Evolutionary conservation across 1,140 invertebrate genomes (phyloP).

Genomic region (Pseudomyrmex flavicornis): DNA sequence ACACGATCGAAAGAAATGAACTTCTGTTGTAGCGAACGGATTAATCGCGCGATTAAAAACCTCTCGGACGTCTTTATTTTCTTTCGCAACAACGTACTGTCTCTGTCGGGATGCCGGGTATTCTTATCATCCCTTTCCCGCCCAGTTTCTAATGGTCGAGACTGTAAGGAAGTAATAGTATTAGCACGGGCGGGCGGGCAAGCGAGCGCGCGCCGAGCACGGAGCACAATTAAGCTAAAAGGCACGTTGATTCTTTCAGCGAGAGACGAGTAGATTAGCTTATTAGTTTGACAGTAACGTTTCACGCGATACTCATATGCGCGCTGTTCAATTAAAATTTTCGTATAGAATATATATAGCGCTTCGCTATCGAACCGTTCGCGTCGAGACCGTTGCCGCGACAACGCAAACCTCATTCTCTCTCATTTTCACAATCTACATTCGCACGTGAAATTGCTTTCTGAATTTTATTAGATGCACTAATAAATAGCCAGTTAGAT

Average conservation of each 20-base stretch:
- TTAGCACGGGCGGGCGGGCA: slow-evolving; percentile 55
- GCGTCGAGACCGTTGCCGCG: slow-evolving; percentile 1
- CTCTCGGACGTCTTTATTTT: slow-evolving; percentile 24
- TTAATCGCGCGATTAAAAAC: slow-evolving; percentile 3
- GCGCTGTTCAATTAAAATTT: slow-evolving; percentile 51
- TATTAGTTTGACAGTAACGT: slow-evolving; percentile 51
- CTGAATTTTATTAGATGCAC: slow-evolving; percentile 23
- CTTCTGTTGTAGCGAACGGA: background rate
- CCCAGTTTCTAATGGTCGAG: slow-evolving; percentile 60
- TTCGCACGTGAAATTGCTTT: slow-evolving; percentile 42
- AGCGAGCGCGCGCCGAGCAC: slow-evolving; percentile 5
- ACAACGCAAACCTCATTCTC: slow-evolving; percentile 21
- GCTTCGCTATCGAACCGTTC: slow-evolving; percentile 16
- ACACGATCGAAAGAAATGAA: slow-evolving; percentile 17
- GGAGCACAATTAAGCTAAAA: slow-evolving; percentile 74
- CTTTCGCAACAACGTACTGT: slow-evolving; percentile 9
- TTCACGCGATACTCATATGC: slow-evolving; percentile 39
- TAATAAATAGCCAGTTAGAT: slow-evolving; percentile 21
- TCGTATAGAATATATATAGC: slow-evolving; percentile 16
- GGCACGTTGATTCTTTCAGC: slow-evolving; percentile 70
- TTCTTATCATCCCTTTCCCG: slow-evolving; percentile 31
- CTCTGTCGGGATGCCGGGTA: slow-evolving; percentile 12
- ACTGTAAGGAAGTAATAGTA: slow-evolving; percentile 71
- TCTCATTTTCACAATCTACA: slow-evolving; percentile 33
- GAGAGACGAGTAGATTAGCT: slow-evolving; percentile 69